A percentile compares a stretch with the other conserved stretches of the same genome.
Evolutionary conservation across 2,113 vertebrate genomes (phyloP).

Genomic region (Colius striatus): DNA sequence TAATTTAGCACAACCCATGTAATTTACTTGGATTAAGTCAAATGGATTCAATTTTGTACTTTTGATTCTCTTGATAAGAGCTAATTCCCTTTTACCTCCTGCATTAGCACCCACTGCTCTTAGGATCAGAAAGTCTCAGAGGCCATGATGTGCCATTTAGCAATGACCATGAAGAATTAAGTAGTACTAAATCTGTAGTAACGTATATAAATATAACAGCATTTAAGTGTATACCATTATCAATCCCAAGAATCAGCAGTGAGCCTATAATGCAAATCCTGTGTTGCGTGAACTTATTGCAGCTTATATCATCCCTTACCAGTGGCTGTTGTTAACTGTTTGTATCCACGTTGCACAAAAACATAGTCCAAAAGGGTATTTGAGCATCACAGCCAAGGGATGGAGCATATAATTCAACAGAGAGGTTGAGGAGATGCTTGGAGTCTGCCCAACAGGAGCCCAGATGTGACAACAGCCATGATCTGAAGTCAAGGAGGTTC

Average conservation of each 20-base stretch:
- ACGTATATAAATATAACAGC: not conserved
- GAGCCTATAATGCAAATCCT: not conserved
- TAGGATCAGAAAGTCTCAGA: not conserved
- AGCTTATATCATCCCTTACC: not conserved
- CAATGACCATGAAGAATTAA: not conserved
- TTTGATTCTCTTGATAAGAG: not conserved
- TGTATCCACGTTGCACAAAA: not conserved
- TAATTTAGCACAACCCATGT: not conserved
- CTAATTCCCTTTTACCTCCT: slow-evolving; percentile 1
- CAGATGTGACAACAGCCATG: accelerated
- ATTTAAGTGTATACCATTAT: not conserved
- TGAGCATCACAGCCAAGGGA: not conserved
- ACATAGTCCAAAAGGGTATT: not conserved
- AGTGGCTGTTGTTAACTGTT: not conserved
- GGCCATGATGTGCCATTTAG: not conserved
- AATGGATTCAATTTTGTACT: not conserved
- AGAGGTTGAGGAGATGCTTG: not conserved
- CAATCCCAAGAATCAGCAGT: not conserved
- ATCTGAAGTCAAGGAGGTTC: not conserved
- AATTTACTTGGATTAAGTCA: not conserved
- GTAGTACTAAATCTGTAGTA: not conserved
- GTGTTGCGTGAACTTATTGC: not conserved
- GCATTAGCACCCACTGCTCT: not conserved
- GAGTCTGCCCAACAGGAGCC: not conserved
- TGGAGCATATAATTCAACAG: not conserved